Conservation (phyloP, 2,797 vertebrate genomes). For the Aplochiton taeniatus region DNA sequence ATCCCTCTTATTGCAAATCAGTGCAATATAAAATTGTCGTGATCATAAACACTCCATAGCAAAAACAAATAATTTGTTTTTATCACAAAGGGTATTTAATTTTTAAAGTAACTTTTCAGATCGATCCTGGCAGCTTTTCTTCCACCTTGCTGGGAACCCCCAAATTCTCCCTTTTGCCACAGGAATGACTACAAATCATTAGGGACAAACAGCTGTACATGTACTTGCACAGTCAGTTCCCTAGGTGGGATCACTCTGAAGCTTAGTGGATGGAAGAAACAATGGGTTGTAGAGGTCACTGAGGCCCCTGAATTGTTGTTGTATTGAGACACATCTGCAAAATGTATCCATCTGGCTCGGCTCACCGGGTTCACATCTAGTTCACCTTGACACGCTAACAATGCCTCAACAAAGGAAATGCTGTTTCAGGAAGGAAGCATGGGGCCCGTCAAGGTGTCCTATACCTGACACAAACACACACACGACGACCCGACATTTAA, state of each 20-base stretch:
- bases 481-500: neutral
- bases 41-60: no score
- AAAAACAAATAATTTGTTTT: no score
- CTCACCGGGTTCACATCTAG: conserved; percentile 4
- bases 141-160: neutral
- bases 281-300: conserved; percentile 4
- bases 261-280: neutral
- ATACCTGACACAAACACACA: neutral
- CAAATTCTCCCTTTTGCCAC: neutral
- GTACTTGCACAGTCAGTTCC: neutral
- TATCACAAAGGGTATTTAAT: no score
- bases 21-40: no score
- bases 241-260: neutral
- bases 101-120: no score
- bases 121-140: no score
- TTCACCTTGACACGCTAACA: conserved; percentile 5
- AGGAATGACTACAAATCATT: neutral
- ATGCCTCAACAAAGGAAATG: conserved; percentile 3
- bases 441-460: neutral
- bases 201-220: neutral
- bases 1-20: no score
- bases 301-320: neutral
- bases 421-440: conserved; percentile 11
- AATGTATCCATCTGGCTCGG: conserved; percentile 1
- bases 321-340: conserved; percentile 15